These are phyloP conservation scores for Mycalesis mineus DNA, from an alignment of 2,888 invertebrate species.

Conservation along the genomic window DNA sequence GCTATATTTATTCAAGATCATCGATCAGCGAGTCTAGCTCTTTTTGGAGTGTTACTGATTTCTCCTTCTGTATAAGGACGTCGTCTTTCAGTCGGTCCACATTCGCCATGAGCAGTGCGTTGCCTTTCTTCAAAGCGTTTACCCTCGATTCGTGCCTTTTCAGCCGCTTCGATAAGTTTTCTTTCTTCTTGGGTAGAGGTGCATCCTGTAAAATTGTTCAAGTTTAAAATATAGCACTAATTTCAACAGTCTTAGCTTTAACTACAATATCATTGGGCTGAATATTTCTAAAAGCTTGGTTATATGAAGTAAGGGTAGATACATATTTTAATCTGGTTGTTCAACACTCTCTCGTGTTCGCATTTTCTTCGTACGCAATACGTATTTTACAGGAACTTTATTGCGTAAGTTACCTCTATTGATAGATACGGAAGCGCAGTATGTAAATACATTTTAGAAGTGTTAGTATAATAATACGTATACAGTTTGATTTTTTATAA, in stretches of 20 bases:
- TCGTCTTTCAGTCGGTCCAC: constrained; percentile 92
- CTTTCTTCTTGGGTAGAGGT: constrained; percentile 81
- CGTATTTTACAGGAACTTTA: too few species aligned
- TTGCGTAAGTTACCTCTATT: too few species aligned
- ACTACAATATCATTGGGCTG: not conserved
- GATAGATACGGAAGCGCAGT: too few species aligned
- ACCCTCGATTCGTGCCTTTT: constrained; percentile 89
- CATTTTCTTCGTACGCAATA: too few species aligned
- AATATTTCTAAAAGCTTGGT: too few species aligned
- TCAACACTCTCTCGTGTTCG: too few species aligned
- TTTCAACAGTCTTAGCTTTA: not conserved
- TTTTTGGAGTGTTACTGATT: constrained; percentile 86
- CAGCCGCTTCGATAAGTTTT: constrained; percentile 80
- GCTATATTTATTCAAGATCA: constrained; percentile 85
- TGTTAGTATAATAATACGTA: too few species aligned
- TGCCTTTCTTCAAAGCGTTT: constrained; percentile 90
- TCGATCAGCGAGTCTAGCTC: constrained; percentile 92
- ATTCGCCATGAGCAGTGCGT: constrained; percentile 90
- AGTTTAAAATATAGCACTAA: too few species aligned
- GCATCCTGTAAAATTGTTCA: constrained; percentile 72
- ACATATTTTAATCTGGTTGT: too few species aligned
- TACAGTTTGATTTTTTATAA: too few species aligned
- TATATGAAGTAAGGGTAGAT: too few species aligned
- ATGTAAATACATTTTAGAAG: too few species aligned
- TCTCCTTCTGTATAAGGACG: constrained; percentile 88